phyloP scores from a whole-genome alignment of 2,797 vertebrate genomes.

The Schizopygopsis pylzovi region DNA sequence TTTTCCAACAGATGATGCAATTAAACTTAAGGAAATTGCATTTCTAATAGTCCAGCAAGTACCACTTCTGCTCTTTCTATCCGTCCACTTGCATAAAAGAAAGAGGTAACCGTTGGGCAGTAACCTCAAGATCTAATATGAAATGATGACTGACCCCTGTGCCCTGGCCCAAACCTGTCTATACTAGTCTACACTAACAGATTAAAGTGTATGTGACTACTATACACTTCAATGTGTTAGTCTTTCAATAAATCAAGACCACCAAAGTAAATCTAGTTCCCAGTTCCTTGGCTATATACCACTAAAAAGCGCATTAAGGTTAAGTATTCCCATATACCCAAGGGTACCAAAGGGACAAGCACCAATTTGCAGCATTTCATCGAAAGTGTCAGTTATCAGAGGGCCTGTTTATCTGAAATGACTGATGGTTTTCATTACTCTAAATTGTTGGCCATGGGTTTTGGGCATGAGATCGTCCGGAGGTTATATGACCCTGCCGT shows the following conservation, averaged over 20 bases:
- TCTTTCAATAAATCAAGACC: slow-evolving; percentile 13
- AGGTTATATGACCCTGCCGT: not conserved
- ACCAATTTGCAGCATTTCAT: slow-evolving; percentile 38
- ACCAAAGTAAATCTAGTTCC: not conserved
- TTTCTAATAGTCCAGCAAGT: not conserved
- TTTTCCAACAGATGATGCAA: slow-evolving; percentile 20
- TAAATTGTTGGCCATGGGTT: slow-evolving; percentile 16
- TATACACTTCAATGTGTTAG: not conserved
- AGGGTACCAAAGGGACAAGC: slow-evolving; percentile 36
- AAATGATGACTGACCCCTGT: not conserved
- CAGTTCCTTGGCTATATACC: slow-evolving; percentile 14
- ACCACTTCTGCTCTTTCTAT: not conserved
- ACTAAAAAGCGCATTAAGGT: slow-evolving; percentile 33
- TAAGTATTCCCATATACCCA: slow-evolving; percentile 18
- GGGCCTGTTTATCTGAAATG: slow-evolving; percentile 37
- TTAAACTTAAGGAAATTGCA: not conserved
- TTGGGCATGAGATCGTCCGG: slow-evolving; percentile 17
- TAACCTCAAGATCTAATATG: not conserved
- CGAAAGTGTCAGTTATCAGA: slow-evolving; percentile 15
- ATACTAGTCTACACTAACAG: not conserved
- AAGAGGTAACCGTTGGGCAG: not conserved
- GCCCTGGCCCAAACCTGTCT: not conserved
- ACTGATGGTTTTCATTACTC: slow-evolving; percentile 30
- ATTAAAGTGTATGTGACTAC: not conserved
- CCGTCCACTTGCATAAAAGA: not conserved